A percentile compares a stretch with the other conserved stretches of the same genome.
Conservation (phyloP, 2,888 invertebrate species). For the Himalopsyche japonica region DNA sequence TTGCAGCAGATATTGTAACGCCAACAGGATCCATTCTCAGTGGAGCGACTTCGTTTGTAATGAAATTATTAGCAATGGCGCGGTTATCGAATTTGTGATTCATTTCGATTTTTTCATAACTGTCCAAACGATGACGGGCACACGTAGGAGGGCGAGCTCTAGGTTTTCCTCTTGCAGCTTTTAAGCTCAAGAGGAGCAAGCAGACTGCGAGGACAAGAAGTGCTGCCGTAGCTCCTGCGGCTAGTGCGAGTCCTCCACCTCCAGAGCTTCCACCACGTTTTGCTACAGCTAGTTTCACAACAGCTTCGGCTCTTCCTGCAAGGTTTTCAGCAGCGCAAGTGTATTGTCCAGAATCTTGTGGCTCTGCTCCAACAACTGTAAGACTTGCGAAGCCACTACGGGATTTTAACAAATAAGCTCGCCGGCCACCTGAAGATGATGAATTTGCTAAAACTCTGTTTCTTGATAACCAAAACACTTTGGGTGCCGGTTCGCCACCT, state of each 20-base stretch:
- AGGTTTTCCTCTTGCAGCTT: constrained; percentile 66
- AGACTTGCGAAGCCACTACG: constrained; percentile 72
- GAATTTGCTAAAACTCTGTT: constrained; percentile 72
- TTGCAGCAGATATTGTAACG: constrained; percentile 51
- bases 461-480: constrained; percentile 72
- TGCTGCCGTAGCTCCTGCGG: constrained; percentile 71
- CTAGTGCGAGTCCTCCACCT: constrained; percentile 63
- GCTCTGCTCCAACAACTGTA: constrained; percentile 71
- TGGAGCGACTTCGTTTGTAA: constrained; percentile 35
- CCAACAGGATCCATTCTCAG: constrained; percentile 44
- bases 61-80: constrained; percentile 47
- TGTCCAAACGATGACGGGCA: constrained; percentile 57
- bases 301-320: constrained; percentile 76
- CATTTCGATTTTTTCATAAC: constrained; percentile 80
- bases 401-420: constrained; percentile 68
- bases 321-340: constrained; percentile 80
- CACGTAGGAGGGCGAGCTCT: constrained; percentile 52
- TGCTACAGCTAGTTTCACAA: constrained; percentile 72
- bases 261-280: constrained; percentile 64
- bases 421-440: constrained; percentile 57
- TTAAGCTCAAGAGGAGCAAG: constrained; percentile 68
- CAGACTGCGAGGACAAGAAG: constrained; percentile 69
- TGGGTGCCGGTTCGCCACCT: constrained; percentile 71
- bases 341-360: constrained; percentile 77
- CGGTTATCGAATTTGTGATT: constrained; percentile 60